These are phyloP conservation scores for Drosophila tanythrix DNA, from an alignment of 2,888 invertebrate genomes.

Conservation along the genomic window DNA sequence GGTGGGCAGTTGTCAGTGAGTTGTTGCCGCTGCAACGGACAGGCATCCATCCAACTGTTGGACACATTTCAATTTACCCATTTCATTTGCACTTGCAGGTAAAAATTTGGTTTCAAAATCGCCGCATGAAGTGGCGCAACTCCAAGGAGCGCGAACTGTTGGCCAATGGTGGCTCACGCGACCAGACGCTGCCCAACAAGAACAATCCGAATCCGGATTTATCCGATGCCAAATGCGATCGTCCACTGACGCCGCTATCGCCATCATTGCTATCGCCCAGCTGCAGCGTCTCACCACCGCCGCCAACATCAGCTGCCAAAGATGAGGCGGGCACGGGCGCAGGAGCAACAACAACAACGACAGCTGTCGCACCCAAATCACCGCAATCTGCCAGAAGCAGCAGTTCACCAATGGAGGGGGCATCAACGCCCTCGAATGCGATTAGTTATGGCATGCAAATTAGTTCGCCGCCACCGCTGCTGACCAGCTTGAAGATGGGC, in stretches of 20 bases:
- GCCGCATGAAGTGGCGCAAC: conserved; percentile 99
- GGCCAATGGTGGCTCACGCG: conserved; percentile 96
- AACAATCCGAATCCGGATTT: conserved; percentile 98
- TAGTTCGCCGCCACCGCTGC: conserved; percentile 81
- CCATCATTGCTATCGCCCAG: conserved; percentile 78
- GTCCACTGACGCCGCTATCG: conserved; percentile 87
- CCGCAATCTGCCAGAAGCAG: conserved; percentile 69
- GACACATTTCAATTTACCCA: conserved; percentile 61
- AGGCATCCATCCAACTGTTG: conserved; percentile 56
- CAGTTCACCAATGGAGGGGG: conserved; percentile 63
- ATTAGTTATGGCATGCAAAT: conserved; percentile 75
- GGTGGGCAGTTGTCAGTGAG: not conserved
- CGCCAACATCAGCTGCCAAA: conserved; percentile 36
- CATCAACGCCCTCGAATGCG: conserved; percentile 30
- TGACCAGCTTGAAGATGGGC: conserved; percentile 71
- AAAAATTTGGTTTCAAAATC: conserved; percentile 95
- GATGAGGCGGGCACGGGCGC: conserved; percentile 37
- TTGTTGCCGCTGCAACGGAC: conserved; percentile 45
- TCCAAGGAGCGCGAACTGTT: conserved; percentile 97
- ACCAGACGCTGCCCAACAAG: conserved; percentile 97
- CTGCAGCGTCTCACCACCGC: conserved; percentile 66
- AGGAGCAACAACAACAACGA: conserved; percentile 15
- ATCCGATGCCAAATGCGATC: conserved; percentile 94
- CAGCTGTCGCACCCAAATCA: conserved; percentile 64
- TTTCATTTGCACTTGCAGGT: conserved; percentile 85